These are phyloP conservation scores for Campoletis raptor DNA, from an alignment of 2,888 invertebrate genomes.

Conservation along the genomic window DNA sequence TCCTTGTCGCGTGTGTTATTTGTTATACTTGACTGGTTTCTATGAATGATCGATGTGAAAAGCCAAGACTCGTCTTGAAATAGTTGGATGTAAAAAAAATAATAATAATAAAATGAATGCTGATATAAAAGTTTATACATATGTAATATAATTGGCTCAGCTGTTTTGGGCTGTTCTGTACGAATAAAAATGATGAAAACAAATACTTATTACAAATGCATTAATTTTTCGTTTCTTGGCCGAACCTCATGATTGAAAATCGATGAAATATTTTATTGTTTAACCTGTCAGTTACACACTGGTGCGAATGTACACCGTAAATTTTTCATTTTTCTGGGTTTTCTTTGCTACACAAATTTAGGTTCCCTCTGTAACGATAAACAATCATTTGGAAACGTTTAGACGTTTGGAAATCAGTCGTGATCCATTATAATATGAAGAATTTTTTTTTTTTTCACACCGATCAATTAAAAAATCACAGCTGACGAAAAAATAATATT, in stretches of 20 bases:
- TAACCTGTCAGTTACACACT: neutral
- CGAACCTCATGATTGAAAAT: neutral
- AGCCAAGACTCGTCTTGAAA: slow-evolving; percentile 71
- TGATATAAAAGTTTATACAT: slow-evolving; percentile 82
- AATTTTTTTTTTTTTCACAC: too few relatives aligned
- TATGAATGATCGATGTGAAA: slow-evolving; percentile 72
- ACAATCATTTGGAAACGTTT: too few relatives aligned
- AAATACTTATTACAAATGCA: neutral
- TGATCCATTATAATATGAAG: too few relatives aligned
- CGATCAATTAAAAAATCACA: too few relatives aligned
- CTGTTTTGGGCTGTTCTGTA: slow-evolving; percentile 78
- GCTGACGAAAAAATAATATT: too few relatives aligned
- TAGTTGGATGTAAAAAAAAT: slow-evolving; percentile 69
- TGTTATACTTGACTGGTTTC: slow-evolving; percentile 62
- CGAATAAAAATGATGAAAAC: slow-evolving; percentile 76
- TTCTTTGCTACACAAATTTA: neutral
- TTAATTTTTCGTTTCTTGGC: neutral
- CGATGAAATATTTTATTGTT: neutral
- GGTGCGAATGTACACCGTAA: neutral
- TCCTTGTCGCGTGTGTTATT: slow-evolving; percentile 70
- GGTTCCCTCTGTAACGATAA: too few relatives aligned
- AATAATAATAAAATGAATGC: slow-evolving; percentile 75
- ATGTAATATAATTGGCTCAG: slow-evolving; percentile 83
- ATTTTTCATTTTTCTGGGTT: neutral
- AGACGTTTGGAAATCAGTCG: too few relatives aligned